Conservation (phyloP, 2,888 invertebrate genomes). For the Epinotia ramella region DNA sequence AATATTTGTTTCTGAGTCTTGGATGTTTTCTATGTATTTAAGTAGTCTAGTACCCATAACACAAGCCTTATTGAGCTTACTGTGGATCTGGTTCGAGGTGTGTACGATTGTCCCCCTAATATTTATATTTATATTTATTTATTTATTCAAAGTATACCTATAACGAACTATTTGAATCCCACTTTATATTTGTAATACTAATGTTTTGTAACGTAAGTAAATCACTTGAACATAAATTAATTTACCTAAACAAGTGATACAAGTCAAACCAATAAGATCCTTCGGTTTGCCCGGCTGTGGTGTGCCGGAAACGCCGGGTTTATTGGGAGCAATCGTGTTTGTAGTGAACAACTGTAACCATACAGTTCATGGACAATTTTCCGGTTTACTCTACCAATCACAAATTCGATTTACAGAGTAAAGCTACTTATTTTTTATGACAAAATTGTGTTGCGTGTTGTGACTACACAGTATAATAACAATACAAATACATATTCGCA, state of each 20-base stretch:
- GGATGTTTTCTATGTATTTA: too few species aligned
- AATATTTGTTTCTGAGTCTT: too few species aligned
- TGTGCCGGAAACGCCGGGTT: conserved; percentile 29
- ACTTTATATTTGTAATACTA: too few species aligned
- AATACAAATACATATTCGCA: background rate
- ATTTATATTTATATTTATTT: too few species aligned
- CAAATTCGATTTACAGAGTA: conserved; percentile 10
- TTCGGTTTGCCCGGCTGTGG: conserved; percentile 17
- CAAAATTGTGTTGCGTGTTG: background rate
- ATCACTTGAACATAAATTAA: background rate
- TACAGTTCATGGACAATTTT: conserved; percentile 26
- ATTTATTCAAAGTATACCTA: background rate
- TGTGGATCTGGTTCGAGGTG: too few species aligned
- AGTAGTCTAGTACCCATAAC: too few species aligned
- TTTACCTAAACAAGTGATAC: conserved; percentile 10
- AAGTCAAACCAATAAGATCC: background rate
- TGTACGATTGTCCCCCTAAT: too few species aligned
- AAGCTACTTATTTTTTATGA: background rate
- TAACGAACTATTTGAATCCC: background rate
- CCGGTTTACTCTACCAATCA: conserved; percentile 23
- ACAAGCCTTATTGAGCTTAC: too few species aligned
- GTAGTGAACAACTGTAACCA: conserved; percentile 30
- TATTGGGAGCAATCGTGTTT: conserved; percentile 22
- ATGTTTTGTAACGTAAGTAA: background rate
- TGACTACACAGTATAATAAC: background rate